phyloP scores from a whole-genome alignment of 1,140 invertebrate species.

The Cecropterus lyciades region DNA sequence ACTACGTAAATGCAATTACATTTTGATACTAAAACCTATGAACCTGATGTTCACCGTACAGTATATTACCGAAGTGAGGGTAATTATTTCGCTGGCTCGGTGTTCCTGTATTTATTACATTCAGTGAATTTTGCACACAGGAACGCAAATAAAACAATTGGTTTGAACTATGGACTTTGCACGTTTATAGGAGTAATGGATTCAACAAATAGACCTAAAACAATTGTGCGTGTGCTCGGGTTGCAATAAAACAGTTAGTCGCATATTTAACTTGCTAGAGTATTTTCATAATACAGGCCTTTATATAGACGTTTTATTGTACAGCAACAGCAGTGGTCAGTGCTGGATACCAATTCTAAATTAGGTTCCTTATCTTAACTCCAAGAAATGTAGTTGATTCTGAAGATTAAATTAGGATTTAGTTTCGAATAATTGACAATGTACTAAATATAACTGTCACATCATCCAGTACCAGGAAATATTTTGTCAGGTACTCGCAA shows the following conservation, averaged over 20 bases:
- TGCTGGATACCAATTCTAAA: no score
- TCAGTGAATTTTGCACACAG: constrained; percentile 35
- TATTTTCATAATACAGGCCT: no score
- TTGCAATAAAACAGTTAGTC: background rate
- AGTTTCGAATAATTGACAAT: no score
- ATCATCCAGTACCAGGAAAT: no score
- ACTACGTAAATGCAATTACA: constrained; percentile 23
- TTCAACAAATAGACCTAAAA: constrained; percentile 15
- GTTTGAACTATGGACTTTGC: constrained; percentile 33
- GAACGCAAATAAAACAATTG: constrained; percentile 35
- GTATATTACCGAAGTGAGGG: constrained; percentile 26
- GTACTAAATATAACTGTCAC: no score
- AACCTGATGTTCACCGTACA: constrained; percentile 26
- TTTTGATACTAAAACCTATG: constrained; percentile 34
- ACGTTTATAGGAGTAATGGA: constrained; percentile 31
- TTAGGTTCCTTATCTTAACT: no score
- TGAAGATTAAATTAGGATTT: no score
- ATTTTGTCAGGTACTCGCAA: no score
- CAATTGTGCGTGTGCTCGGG: background rate
- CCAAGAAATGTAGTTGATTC: no score
- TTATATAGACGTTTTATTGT: no score
- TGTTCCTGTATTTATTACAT: constrained; percentile 31
- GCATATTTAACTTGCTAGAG: no score
- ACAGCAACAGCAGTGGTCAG: no score
- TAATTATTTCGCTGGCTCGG: constrained; percentile 33